phyloP scores from a whole-genome alignment of 2,888 invertebrate species.

The Metopia argyrocephala region DNA sequence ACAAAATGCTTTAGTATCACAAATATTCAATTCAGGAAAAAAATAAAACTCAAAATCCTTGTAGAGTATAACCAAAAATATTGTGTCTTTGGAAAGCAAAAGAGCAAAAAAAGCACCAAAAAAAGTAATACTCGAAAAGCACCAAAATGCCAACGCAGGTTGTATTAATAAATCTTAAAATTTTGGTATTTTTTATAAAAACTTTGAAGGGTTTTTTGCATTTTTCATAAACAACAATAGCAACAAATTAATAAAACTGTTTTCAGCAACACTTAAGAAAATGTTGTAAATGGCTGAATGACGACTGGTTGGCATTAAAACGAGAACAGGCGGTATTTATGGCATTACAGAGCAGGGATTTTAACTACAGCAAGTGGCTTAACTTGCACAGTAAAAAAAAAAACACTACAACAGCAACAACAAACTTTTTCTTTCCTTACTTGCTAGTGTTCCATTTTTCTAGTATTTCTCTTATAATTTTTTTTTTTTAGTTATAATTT shows the following conservation, averaged over 20 bases:
- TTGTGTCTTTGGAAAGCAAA: no score
- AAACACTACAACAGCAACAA: not conserved
- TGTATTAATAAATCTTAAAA: constrained; percentile 61
- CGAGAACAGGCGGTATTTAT: not conserved
- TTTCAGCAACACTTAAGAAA: constrained; percentile 56
- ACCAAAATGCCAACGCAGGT: not conserved
- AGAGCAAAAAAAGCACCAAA: constrained; percentile 21
- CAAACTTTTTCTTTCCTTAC: not conserved
- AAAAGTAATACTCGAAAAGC: not conserved
- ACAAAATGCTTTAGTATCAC: not conserved
- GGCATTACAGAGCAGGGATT: not conserved
- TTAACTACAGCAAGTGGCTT: constrained; percentile 39
- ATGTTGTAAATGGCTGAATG: constrained; percentile 25
- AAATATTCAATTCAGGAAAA: not conserved
- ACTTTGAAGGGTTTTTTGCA: not conserved
- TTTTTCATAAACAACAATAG: not conserved
- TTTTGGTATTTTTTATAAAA: constrained; percentile 14
- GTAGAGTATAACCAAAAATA: constrained; percentile 8
- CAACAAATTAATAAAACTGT: constrained; percentile 56
- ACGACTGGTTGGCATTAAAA: constrained; percentile 11
- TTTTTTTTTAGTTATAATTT: constrained; percentile 42
- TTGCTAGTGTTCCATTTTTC: not conserved
- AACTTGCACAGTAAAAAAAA: constrained; percentile 30
- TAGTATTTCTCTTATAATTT: constrained; percentile 14
- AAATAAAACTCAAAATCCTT: not conserved